A percentile compares a stretch with the other conserved stretches of the same genome.
Evolutionary conservation across 2,113 vertebrate species (phyloP).

Genomic region (Motacilla tschutschensis): DNA sequence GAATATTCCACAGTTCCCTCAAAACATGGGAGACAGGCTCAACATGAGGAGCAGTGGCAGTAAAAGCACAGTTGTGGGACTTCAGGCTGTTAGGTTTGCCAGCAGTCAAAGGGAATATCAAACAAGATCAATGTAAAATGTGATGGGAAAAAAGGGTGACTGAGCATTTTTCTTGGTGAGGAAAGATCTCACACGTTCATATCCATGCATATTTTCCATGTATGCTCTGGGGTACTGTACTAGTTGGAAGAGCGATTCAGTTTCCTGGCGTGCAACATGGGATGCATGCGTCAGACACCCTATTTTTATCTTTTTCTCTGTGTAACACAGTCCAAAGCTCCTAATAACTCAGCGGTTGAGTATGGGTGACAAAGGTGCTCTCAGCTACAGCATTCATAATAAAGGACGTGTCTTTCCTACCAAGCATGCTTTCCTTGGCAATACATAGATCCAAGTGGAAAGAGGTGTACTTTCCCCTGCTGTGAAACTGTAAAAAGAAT

Average conservation of each 20-base stretch:
- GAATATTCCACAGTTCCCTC: not conserved
- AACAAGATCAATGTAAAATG: not conserved
- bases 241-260: not conserved
- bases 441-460: not conserved
- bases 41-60: not conserved
- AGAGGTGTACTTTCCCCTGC: not conserved
- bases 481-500: not conserved
- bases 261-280: constrained; percentile 43
- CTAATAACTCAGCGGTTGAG: not conserved
- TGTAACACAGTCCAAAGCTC: constrained; percentile 40
- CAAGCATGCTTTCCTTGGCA: not conserved
- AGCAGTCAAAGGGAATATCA: not conserved
- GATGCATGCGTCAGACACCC: constrained; percentile 54
- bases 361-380: not conserved
- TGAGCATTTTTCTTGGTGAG: not conserved
- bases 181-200: not conserved
- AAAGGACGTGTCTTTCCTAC: constrained; percentile 5
- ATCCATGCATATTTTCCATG: constrained; percentile 55
- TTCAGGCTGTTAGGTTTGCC: not conserved
- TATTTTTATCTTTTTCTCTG: constrained; percentile 67
- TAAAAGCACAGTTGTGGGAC: not conserved
- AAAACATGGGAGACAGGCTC: not conserved
- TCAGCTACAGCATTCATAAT: not conserved
- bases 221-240: constrained; percentile 50
- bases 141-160: not conserved